Percentiles rank a stretch among this genome's conserved stretches.
Conservation (phyloP, 2,888 invertebrate genomes). For the Microchrysa polita region DNA sequence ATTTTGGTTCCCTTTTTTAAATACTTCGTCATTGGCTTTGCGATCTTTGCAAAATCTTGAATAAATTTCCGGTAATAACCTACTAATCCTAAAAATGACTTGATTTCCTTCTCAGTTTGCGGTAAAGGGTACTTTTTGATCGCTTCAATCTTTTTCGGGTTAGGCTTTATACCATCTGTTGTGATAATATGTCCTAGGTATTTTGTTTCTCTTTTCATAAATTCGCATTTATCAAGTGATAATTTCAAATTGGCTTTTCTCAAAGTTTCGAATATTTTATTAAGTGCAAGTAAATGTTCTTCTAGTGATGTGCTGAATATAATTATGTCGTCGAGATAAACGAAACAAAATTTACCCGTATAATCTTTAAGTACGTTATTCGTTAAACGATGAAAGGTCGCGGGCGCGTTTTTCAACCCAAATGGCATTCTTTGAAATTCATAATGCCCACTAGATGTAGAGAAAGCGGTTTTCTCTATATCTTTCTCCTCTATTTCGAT, state of each 20-base stretch:
- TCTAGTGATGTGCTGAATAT: conserved; percentile 53
- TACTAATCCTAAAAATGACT: conserved; percentile 52
- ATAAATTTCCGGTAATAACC: conserved; percentile 33
- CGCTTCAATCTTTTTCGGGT: conserved; percentile 54
- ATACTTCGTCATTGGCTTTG: conserved; percentile 48
- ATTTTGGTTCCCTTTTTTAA: conserved; percentile 22
- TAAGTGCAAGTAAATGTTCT: conserved; percentile 53
- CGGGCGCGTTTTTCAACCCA: conserved; percentile 60
- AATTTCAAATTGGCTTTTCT: conserved; percentile 52
- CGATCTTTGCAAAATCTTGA: conserved; percentile 30
- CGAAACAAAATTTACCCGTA: conserved; percentile 44
- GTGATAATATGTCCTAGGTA: conserved; percentile 55
- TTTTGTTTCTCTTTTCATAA: conserved; percentile 45
- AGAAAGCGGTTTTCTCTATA: conserved; percentile 56
- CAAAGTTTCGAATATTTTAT: conserved; percentile 52
- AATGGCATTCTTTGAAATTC: conserved; percentile 58
- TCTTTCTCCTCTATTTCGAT: conserved; percentile 49
- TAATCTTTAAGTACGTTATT: conserved; percentile 54
- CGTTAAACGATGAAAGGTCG: conserved; percentile 42
- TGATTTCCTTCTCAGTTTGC: conserved; percentile 53
- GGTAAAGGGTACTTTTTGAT: conserved; percentile 53
- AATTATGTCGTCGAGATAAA: conserved; percentile 51
- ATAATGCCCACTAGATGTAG: conserved; percentile 53
- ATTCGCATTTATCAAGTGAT: conserved; percentile 49
- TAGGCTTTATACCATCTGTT: conserved; percentile 54